phyloP scores from a whole-genome alignment of 2,113 vertebrate genomes.

The Ariopsis seemanni region DNA sequence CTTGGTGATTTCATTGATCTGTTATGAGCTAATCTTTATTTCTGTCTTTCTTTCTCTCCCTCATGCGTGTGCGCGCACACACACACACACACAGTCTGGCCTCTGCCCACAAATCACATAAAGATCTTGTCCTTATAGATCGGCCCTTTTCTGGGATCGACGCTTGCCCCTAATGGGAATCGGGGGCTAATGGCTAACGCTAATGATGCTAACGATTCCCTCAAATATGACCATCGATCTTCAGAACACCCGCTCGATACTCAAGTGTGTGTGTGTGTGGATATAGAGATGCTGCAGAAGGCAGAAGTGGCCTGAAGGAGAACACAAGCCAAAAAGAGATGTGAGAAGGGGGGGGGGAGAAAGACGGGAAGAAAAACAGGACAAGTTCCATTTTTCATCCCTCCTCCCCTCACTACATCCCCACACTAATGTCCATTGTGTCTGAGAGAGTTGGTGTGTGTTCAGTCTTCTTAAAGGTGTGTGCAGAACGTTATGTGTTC shows the following conservation, averaged over 20 bases:
- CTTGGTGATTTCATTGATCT: not conserved
- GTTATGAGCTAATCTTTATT: not conserved
- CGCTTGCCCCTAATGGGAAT: constrained; percentile 17
- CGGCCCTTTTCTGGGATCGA: constrained; percentile 17
- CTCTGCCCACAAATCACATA: constrained; percentile 13
- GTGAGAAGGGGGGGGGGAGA: not conserved
- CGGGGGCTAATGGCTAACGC: constrained; percentile 37
- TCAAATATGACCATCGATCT: constrained; percentile 15
- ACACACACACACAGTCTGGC: constrained; percentile 25
- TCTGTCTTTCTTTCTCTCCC: not conserved
- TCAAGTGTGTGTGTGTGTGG: constrained; percentile 1
- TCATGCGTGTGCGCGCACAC: not conserved
- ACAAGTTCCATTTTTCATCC: constrained; percentile 36
- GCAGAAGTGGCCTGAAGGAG: constrained; percentile 8
- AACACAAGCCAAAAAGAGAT: not conserved
- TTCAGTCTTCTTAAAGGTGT: constrained; percentile 3
- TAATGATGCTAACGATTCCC: constrained; percentile 34
- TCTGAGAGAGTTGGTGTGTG: constrained; percentile 25
- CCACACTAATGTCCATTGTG: constrained; percentile 42
- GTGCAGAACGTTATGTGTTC: not conserved
- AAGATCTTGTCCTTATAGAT: constrained; percentile 32
- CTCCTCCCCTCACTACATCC: constrained; percentile 9
- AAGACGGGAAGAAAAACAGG: constrained; percentile 7
- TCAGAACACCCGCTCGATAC: constrained; percentile 2
- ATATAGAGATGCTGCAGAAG: constrained; percentile 9